These are phyloP conservation scores for Elysia chlorotica DNA, from an alignment of 1,140 invertebrate genomes.

Conservation along the genomic window DNA sequence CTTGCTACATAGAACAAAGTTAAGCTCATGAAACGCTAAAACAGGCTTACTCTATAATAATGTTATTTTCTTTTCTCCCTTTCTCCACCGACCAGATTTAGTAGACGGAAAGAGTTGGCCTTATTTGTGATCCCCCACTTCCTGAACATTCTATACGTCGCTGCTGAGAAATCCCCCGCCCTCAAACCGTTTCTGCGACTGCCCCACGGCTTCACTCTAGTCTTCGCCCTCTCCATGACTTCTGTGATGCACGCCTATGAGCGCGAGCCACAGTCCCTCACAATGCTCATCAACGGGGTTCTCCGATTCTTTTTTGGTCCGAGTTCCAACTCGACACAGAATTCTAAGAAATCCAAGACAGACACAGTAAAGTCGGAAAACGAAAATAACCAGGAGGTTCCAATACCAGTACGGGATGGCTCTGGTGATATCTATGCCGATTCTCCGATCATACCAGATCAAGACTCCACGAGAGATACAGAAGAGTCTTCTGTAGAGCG, in stretches of 20 bases:
- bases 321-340: too few relatives aligned
- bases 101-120: slow-evolving; percentile 42
- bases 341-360: too few relatives aligned
- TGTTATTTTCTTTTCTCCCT: neutral
- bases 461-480: too few relatives aligned
- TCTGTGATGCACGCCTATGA: slow-evolving; percentile 54
- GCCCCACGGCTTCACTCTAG: slow-evolving; percentile 34
- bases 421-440: too few relatives aligned
- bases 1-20: too few relatives aligned
- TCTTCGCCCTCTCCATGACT: slow-evolving; percentile 46
- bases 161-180: slow-evolving; percentile 22
- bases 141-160: slow-evolving; percentile 37
- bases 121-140: slow-evolving; percentile 49
- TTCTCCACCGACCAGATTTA: neutral
- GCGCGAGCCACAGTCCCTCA: slow-evolving; percentile 45
- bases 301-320: slow-evolving; percentile 42
- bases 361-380: too few relatives aligned
- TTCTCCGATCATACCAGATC: too few relatives aligned
- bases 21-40: too few relatives aligned
- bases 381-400: too few relatives aligned
- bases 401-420: too few relatives aligned
- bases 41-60: too few relatives aligned
- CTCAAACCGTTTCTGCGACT: slow-evolving; percentile 6
- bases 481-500: too few relatives aligned
- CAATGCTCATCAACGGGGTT: slow-evolving; percentile 39